A percentile compares a stretch with the other conserved stretches of the same genome.
Conservation (phyloP, 2,797 vertebrate species). For the Anabas testudineus region DNA sequence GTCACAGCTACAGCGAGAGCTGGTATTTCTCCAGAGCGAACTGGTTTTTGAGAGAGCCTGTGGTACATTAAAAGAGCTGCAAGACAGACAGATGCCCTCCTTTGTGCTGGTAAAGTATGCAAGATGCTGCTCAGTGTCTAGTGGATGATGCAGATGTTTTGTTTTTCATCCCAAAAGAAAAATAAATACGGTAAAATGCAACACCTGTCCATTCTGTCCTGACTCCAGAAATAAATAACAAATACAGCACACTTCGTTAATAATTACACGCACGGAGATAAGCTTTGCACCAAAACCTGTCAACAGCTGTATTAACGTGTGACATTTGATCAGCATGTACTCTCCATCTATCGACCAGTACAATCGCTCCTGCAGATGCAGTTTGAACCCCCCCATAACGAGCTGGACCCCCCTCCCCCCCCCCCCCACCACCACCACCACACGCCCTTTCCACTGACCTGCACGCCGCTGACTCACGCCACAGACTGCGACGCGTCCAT, state of each 20-base stretch:
- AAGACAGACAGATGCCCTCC: conserved; percentile 35
- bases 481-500: conserved; percentile 27
- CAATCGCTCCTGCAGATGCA: no score
- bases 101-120: conserved; percentile 32
- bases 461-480: conserved; percentile 70
- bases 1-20: conserved; percentile 38
- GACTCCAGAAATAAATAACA: background rate
- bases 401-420: conserved; percentile 35
- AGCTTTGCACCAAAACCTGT: conserved; percentile 11
- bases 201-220: conserved; percentile 46
- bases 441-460: conserved; percentile 46
- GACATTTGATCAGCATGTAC: conserved; percentile 3
- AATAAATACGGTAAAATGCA: conserved; percentile 33
- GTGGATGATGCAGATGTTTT: conserved; percentile 38
- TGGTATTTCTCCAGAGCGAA: conserved; percentile 43
- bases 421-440: no score
- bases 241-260: conserved; percentile 2
- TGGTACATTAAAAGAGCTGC: conserved; percentile 48
- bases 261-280: conserved; percentile 31
- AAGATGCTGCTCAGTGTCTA: conserved; percentile 26
- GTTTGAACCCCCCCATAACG: no score
- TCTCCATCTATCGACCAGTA: background rate
- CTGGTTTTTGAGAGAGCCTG: conserved; percentile 58
- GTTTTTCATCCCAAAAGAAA: background rate
- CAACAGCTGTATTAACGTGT: background rate